Evolutionary conservation across 2,888 invertebrate genomes (phyloP).

Genomic region (Lycia hirtaria): DNA sequence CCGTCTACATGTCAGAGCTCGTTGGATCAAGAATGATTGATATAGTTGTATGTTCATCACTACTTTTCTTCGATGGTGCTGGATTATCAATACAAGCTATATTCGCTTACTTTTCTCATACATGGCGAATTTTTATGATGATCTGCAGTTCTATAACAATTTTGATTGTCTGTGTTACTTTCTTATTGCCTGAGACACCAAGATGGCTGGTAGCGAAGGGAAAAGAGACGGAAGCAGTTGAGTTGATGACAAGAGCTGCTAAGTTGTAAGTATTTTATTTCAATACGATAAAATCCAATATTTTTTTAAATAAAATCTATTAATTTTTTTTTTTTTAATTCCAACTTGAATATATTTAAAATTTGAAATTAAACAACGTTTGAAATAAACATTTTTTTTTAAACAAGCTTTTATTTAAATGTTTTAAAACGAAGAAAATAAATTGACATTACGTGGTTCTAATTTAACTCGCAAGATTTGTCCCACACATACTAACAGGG

Average conservation of each 20-base stretch:
- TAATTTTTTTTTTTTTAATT: too few species aligned
- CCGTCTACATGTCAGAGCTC: conserved; percentile 84
- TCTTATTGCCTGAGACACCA: conserved; percentile 64
- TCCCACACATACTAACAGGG: too few species aligned
- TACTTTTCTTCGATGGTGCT: conserved; percentile 53
- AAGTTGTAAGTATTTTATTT: conserved; percentile 51
- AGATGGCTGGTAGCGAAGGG: conserved; percentile 65
- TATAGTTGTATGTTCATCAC: conserved; percentile 45
- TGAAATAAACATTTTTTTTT: too few species aligned
- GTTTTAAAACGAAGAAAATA: too few species aligned
- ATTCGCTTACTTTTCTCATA: conserved; percentile 56
- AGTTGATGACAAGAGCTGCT: conserved; percentile 58
- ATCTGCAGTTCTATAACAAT: conserved; percentile 47
- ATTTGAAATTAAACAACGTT: too few species aligned
- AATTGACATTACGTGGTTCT: too few species aligned
- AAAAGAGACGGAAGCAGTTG: conserved; percentile 50
- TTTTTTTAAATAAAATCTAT: too few species aligned
- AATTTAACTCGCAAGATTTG: too few species aligned
- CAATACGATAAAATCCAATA: too few species aligned
- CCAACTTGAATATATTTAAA: too few species aligned
- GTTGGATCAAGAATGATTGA: conserved; percentile 81
- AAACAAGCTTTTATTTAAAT: too few species aligned
- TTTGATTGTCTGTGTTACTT: conserved; percentile 46
- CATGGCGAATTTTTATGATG: conserved; percentile 57
- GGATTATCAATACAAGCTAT: conserved; percentile 48